Evolutionary conservation across 2,888 invertebrate species (phyloP), one percentile per base, ranked within the genome.

Genomic region (Argyresthia goedartella): DNA sequence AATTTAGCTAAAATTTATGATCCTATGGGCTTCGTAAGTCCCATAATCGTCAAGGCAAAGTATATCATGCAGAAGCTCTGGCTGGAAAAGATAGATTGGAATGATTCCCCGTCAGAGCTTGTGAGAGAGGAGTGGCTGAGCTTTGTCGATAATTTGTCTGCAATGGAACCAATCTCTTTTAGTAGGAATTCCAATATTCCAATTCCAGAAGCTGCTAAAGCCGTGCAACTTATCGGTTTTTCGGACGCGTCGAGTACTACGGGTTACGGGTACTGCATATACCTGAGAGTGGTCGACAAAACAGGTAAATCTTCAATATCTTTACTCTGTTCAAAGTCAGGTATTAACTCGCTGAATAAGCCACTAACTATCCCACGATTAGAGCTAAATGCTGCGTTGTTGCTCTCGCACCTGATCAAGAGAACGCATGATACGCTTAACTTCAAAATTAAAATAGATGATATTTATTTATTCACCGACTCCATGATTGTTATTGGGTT

Each of bases 191-290:
- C 13, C 13, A 4, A n/a, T 11, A 11, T 13, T n/a, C 41, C 11
- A 41, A 41, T n/a, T 41, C n/a, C 41, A 14, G 7, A 10, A 7
- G 10, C 36, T 15, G 16, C 39, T 8, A 13, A n/a, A n/a, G n/a
- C n/a, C n/a, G n/a, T n/a, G n/a, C n/a, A 56, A 9, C 16, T 57
- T 15, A 44, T 59, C 8, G 59, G 57, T 6, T 59, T 54, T 50
- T 54, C 59, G 33, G 57, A 60, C 44, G 56, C 57, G 3, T 25
- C 46, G n/a, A n/a, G n/a, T 33, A 51, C 49, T 43, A 51, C 51
- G 9, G 58, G 53, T 9, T 56, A 57, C 50, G 36, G 36, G 56
- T 56, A 56, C 44, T 57, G 56, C 15, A 11, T 59, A n/a, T 59
- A 59, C 52, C 35, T 60, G 10, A 25, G 60, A 42, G 8, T 33